A percentile compares a stretch with the other conserved stretches of the same genome.
phyloP scores from a whole-genome alignment of 2,888 invertebrate genomes.

The Hemistola chrysoprasaria region DNA sequence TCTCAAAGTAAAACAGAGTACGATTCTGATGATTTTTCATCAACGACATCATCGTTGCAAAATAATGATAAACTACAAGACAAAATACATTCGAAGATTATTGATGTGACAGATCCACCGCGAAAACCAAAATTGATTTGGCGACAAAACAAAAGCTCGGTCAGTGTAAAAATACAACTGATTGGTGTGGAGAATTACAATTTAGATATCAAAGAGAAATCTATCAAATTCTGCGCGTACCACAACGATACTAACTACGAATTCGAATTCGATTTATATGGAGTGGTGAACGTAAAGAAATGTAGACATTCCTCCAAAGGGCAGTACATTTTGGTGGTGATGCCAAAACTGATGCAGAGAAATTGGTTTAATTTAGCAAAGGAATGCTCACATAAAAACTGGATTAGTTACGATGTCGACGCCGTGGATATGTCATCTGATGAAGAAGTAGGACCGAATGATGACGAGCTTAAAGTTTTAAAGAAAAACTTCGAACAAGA shows the following conservation, averaged over 20 bases:
- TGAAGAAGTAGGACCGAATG: constrained; percentile 41
- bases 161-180: constrained; percentile 59
- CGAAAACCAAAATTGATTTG: constrained; percentile 61
- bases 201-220: constrained; percentile 46
- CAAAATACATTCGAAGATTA: constrained; percentile 14
- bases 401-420: constrained; percentile 66
- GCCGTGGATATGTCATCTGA: constrained; percentile 57
- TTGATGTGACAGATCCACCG: constrained; percentile 20
- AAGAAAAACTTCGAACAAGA: constrained; percentile 36
- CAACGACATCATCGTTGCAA: constrained; percentile 24
- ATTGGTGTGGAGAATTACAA: constrained; percentile 55
- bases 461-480: constrained; percentile 33
- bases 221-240: constrained; percentile 47
- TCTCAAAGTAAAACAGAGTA: constrained; percentile 17
- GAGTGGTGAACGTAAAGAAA: constrained; percentile 45
- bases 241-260: constrained; percentile 50
- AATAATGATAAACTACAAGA: constrained; percentile 4
- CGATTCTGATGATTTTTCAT: constrained; percentile 47
- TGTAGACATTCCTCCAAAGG: constrained; percentile 58
- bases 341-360: constrained; percentile 49
- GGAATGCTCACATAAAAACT: constrained; percentile 45
- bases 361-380: constrained; percentile 60
- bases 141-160: constrained; percentile 52
- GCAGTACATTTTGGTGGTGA: constrained; percentile 55
- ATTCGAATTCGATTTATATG: constrained; percentile 66